Evolutionary conservation across 2,797 vertebrate species (phyloP).

Genomic region (Iguana delicatissima): DNA sequence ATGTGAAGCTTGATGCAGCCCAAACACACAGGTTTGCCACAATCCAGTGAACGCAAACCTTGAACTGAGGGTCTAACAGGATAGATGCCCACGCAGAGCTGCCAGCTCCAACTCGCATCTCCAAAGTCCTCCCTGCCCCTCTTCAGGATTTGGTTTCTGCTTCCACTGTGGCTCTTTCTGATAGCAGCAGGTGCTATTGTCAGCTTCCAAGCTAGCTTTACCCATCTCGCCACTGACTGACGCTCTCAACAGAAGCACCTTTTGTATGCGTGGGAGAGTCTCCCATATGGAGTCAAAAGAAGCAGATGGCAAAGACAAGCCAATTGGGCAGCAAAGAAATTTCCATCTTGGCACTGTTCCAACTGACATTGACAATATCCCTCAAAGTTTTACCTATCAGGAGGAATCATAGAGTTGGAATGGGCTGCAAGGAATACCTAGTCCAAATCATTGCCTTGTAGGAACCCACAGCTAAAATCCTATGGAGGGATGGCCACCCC

Average conservation of each 20-base stretch:
- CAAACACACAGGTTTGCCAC: too few relatives aligned
- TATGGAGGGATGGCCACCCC: too few relatives aligned
- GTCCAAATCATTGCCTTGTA: too few relatives aligned
- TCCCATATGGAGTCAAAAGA: background rate
- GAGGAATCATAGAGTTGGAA: too few relatives aligned
- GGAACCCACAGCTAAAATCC: too few relatives aligned
- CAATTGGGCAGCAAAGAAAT: background rate
- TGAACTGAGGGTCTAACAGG: too few relatives aligned
- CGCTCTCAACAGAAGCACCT: background rate
- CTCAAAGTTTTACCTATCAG: too few relatives aligned
- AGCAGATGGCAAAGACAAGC: background rate
- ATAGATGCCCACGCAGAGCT: background rate
- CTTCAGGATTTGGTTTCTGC: background rate
- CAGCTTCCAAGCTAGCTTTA: background rate
- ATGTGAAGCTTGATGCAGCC: too few relatives aligned
- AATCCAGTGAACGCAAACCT: too few relatives aligned
- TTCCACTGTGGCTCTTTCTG: background rate
- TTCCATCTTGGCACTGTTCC: background rate
- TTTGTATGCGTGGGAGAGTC: background rate
- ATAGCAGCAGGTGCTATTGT: too few relatives aligned
- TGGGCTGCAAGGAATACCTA: too few relatives aligned
- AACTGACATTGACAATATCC: too few relatives aligned
- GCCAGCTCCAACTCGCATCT: background rate
- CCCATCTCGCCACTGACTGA: background rate
- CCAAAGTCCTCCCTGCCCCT: background rate